Base-by-base conservation (phyloP, 2,113 vertebrate species). In the Anas platyrhynchos region DNA sequence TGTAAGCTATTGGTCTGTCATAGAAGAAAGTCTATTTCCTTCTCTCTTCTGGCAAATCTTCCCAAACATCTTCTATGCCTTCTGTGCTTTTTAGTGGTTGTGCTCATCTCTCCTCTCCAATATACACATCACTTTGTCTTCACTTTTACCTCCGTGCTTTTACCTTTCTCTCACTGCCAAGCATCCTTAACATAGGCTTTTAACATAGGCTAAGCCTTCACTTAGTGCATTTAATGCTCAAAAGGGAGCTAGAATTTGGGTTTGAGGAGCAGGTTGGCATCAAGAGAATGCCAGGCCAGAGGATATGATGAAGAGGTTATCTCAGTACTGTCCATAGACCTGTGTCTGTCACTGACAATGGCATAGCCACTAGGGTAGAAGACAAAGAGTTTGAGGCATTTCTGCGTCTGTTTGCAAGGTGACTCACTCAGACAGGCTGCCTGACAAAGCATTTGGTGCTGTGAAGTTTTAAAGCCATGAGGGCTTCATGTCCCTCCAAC, bases 351-450 rank as follows among this genome's bases (percentile, higher is more conserved):
- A 75, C 18, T 61, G 68, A 63, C 46, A 81, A 74, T 29, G 52
- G 36, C 32, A 88, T 86, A 75, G 67, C 61, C 46, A 46, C 38
- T 0, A 5, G 32, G 27, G 55, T 31, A 34, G 6, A 41, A 52
- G 73, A 72, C 52, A 81, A 90, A 29, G 1, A 59, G 20, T 59
- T 63, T 2, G 5, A 83, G 32, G 20, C 34, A 27, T 83, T 91
- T 89, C 52, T 91, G 87, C 76, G 62, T 90, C 44, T 44, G 5
- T 0, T 80, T 71, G 52, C 74, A 76, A 61, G 58, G 34, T 93
- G 94, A 92, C 46, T 88, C 68, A 78, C 88, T 81, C 86, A 32
- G 73, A 90, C 88, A 68, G 73, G 34, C 69, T 93, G 59, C 16
- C 48, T 90, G 83, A 72, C 38, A 56, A 86, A 48, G 32, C 22